These are phyloP conservation scores for Holcopasites calliopsidis DNA, from an alignment of 1,140 invertebrate species.

Conservation along the genomic window DNA sequence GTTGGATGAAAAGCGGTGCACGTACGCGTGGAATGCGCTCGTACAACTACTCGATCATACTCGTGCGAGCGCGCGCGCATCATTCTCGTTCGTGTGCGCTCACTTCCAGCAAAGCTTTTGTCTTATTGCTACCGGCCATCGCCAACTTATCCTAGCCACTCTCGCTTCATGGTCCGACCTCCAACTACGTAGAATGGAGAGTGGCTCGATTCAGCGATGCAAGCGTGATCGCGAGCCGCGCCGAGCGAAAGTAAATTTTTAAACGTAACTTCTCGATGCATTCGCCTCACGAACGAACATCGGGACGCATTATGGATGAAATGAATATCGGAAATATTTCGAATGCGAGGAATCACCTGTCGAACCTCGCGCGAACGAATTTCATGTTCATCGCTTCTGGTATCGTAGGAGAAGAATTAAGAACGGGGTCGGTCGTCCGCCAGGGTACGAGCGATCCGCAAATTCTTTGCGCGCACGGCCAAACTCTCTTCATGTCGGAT, in stretches of 20 bases:
- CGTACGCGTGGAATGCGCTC: constrained; percentile 16
- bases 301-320: neutral
- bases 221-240: neutral
- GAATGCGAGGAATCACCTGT: neutral
- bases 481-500: constrained; percentile 39
- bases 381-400: neutral
- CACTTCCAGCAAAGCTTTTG: constrained; percentile 58
- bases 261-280: neutral
- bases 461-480: constrained; percentile 50
- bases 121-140: constrained; percentile 33
- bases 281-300: neutral
- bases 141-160: constrained; percentile 57
- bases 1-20: neutral
- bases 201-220: neutral
- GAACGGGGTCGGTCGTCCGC: too few species aligned
- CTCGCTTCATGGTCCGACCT: neutral
- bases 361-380: neutral
- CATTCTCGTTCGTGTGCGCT: constrained; percentile 9
- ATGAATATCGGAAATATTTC: neutral
- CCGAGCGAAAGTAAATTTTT: constrained; percentile 13
- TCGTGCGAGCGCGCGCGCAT: neutral
- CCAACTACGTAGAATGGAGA: neutral
- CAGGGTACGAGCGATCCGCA: too few species aligned
- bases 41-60: neutral
- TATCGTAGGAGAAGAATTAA: too few species aligned